Evolutionary conservation across 2,797 vertebrate genomes (phyloP), one percentile per base, ranked within the genome.

Genomic region (Urophycis tenuis): DNA sequence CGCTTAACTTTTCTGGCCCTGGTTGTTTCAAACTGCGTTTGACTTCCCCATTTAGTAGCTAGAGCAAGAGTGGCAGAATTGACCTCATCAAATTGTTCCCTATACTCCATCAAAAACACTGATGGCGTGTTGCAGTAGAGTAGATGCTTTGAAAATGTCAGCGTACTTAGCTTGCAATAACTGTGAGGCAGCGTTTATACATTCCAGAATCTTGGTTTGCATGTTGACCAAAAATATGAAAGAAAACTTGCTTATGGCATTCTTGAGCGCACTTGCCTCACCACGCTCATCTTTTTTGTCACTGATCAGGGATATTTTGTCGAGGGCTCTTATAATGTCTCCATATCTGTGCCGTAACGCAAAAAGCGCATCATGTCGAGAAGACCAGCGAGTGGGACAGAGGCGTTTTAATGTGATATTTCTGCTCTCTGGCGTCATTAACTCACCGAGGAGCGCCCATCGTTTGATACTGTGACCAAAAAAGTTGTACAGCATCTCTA

Each of bases 201-300:
- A 74, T 15, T 79, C 72, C 32, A 74, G 71, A 73, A 78, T 75
- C 76, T 78, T 78, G 73, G 73, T 78, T 35, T 81, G 69, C 31
- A 77, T 71, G 36, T 74, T 77, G 73, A 80, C 71, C n/a, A 80
- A 71, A 77, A 77, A 74, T 74, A 80, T 49, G 36, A 77, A 77
- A 36, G 72, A 72, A 69, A 72, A 78, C 75, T 30, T 81, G 49
- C 80, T 76, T 5, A 81, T 71, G 71, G 74, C 64, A 25, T 70
- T 41, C 10, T 76, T 45, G 71, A n/a, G 64, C 9, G 30, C 64
- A 31, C 10, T 22, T 39, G 60, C 32, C 45, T 69, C 60, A 69
- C 71, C n/a, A 6, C 25, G n/a, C 35, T 41, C 60, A 76, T 76
- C 25, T 41, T 14, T 41, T 76, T 76, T 76, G 25, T 70, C 64